Evolutionary conservation across 1,140 invertebrate species (phyloP), one percentile per base, ranked within the genome.

Genomic region (Drosophila sucinea): DNA sequence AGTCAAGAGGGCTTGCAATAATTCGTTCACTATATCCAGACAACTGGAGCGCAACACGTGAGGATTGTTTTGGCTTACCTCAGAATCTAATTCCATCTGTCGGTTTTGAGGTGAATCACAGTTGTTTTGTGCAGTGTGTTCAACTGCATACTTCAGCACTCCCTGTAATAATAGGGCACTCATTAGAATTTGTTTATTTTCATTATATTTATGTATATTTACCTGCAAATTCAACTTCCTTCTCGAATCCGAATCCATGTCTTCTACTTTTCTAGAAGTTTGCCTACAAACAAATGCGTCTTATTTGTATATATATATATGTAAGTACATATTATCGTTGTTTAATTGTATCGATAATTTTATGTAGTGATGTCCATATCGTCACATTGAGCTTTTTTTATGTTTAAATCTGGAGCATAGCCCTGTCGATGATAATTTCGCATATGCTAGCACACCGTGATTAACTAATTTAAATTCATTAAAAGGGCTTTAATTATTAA

Each of bases 211-310:
- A 2, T 1, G 23, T 5, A 4, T 44, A 11, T 3, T 67, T 38
- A 70, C 82, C 76, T 87, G 83, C 11, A 87, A 62, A 44, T 81
- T 85, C 17, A 63, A 8, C 8, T 77, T 68, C n/a, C 57, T 63
- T 8, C 81, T 73, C 0, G 74, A 54, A 51, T 51, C 44, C n/a
- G 44, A 64, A n/a, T 70, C 65, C 5, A 65, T 51, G 23, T 61
- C 44, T 69, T 32, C 2, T 41, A 35, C 69, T 77, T 73, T 73
- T 69, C 72, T 40, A 56, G 27, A 30, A 30, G 10, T 56, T 56
- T 56, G n/a, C n/a, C 6, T 32, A 25, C 4, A 32, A 27, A 32
- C 6, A 30, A 25, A 5, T 56, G n/a, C 8, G 17, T 17, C 54
- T 5, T 29, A 3, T 5, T 3, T 5, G 47, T 51, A 4, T 27